Conservation (phyloP, 2,113 vertebrate species). For the Gymnobelideus leadbeateri region DNA sequence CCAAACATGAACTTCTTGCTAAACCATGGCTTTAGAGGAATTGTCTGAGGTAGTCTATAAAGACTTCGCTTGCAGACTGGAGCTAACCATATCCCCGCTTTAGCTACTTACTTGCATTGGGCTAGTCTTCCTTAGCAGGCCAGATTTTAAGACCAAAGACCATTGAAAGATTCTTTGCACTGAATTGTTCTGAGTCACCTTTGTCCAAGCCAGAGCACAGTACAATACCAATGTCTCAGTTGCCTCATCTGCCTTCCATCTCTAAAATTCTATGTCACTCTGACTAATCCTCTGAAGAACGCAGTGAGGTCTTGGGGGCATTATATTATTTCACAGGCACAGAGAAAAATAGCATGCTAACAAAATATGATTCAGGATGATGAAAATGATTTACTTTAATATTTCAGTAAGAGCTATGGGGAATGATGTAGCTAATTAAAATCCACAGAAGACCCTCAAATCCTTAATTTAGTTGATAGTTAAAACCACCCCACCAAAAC, state of each 20-base stretch:
- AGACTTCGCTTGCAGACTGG: neutral
- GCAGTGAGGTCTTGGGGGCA: neutral
- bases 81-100: neutral
- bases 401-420: neutral
- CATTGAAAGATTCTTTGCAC: neutral
- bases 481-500: neutral
- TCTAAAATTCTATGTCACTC: neutral
- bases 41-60: conserved; percentile 9
- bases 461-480: neutral
- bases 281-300: neutral
- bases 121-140: neutral
- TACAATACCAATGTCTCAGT: neutral
- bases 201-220: neutral
- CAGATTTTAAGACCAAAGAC: neutral
- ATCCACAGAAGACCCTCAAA: neutral
- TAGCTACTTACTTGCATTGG: neutral
- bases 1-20: neutral
- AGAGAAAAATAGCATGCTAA: neutral
- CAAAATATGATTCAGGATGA: neutral
- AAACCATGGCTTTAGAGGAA: neutral
- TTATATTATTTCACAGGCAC: neutral
- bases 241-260: neutral
- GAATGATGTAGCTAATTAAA: neutral
- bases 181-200: neutral
- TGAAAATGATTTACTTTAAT: neutral